Conservation (phyloP, 2,113 vertebrate genomes). For the Chionodraco myersi region DNA sequence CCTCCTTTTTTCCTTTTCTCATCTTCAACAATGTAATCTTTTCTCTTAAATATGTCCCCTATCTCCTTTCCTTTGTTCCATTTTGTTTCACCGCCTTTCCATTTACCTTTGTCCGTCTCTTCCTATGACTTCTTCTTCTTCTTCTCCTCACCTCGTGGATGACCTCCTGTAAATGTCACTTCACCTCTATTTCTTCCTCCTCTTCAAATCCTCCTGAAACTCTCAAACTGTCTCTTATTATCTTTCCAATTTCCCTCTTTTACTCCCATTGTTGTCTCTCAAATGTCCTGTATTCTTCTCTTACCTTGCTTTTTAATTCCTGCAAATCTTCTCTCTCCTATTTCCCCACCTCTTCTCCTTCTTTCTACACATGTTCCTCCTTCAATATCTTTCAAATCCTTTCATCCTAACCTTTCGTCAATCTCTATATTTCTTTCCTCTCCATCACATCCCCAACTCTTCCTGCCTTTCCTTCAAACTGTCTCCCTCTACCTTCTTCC, state of each 20-base stretch:
- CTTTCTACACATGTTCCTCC: no score
- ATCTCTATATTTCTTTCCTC: no score
- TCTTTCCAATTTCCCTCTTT: not conserved
- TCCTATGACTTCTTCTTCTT: not conserved
- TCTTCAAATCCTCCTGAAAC: not conserved
- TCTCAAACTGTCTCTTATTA: not conserved
- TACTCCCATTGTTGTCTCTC: not conserved
- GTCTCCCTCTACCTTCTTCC: not conserved
- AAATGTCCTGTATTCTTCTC: not conserved
- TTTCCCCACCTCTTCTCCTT: no score
- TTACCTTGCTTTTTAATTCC: not conserved
- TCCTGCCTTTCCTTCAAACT: not conserved
- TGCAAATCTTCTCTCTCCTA: not conserved
- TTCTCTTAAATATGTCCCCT: constrained; percentile 2
- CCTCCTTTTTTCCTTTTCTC: not conserved
- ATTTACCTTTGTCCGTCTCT: not conserved
- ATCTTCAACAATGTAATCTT: constrained; percentile 15
- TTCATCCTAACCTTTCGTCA: not conserved
- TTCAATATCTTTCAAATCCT: not conserved
- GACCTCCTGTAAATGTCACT: not conserved
- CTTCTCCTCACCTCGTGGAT: not conserved
- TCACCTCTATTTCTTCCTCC: not conserved
- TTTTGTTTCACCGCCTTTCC: not conserved
- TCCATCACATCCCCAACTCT: not conserved
- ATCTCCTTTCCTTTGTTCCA: not conserved